Base-by-base conservation (phyloP, 2,797 vertebrate genomes). In the Gymnoscopelus microlampas region DNA sequence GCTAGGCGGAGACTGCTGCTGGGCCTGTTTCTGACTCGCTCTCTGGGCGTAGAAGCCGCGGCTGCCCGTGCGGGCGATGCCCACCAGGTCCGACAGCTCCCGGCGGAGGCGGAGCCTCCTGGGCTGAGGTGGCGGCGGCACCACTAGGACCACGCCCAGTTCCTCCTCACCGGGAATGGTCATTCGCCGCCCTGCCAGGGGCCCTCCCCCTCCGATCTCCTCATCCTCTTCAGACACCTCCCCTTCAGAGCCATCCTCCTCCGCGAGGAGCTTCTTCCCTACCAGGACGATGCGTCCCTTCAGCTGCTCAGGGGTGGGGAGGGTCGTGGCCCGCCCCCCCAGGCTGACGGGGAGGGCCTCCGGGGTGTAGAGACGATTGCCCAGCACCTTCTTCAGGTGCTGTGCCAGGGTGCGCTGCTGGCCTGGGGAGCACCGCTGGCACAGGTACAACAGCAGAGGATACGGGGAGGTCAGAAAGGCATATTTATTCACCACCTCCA, bases 161-260 rank as follows among this genome's bases (percentile, higher is more conserved):
- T 95, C 94, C 72, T 94, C 94, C 76, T 95, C 94, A 0, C 94
- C 94, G 1, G 94, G 94, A 63, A 95, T 94, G 67, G 94, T 95
- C 94, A 95, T 93, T 13, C 91, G 80, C 5, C 93, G 86, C 0
- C 94, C 94, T 3, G 94, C 94, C 64, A 94, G 66, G 15, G 93
- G 93, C 3, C 92, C 93, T 0, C 94, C 92, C 3, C 93, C 94
- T 32, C 92, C 94, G 0, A 96, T 95, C 86, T 98, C 97, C 79
- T 99, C 97, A 0, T 99, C 97, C 85, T 99, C 98, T 72, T 99
- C 97, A 0, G 96, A 98, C 15, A 99, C 95, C 63, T 99, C 97
- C 54, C 97, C 96, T n/a, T 99, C 97, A 4, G 94, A 93, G 23
- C 93, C 84, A 1, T 95, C 92, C 19, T 95, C 89, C 56, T 95